These are phyloP conservation scores for Pseudocheirus occidentalis DNA, from an alignment of 2,797 vertebrate species.

Conservation along the genomic window DNA sequence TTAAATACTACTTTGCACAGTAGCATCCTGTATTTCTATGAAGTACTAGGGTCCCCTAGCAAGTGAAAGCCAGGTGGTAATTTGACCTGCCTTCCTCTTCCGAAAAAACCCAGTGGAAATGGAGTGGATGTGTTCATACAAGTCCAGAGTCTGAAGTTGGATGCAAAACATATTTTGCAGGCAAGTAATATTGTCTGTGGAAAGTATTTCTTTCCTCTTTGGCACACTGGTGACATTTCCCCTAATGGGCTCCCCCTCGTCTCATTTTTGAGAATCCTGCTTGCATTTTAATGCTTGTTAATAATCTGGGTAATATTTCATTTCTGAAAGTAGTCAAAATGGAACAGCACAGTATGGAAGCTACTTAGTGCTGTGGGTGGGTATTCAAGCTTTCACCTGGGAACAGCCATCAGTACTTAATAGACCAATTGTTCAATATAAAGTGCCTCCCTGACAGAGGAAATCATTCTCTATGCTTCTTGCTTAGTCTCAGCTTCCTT, in stretches of 20 bases:
- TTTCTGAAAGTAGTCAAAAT: not conserved
- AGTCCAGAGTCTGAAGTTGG: not conserved
- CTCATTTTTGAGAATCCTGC: not conserved
- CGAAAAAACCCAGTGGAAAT: not conserved
- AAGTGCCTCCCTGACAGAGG: constrained; percentile 25
- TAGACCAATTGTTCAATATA: not conserved
- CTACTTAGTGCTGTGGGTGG: not conserved
- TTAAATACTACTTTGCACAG: not conserved
- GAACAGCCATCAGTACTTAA: not conserved
- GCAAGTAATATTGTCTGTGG: not conserved
- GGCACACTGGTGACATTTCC: not conserved
- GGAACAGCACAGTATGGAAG: not conserved
- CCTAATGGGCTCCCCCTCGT: not conserved
- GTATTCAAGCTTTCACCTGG: not conserved
- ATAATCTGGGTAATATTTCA: constrained; percentile 1
- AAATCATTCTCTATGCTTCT: not conserved
- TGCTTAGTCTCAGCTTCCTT: not conserved
- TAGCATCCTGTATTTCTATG: constrained; percentile 42
- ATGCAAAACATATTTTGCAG: not conserved
- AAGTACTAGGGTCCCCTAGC: not conserved
- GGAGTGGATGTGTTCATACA: accelerated
- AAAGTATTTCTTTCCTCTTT: not conserved
- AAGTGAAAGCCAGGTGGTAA: not conserved
- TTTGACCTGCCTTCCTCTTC: not conserved
- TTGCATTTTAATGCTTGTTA: not conserved